Evolutionary conservation across 2,797 vertebrate genomes (phyloP).

Genomic region (Myripristis jacobus): DNA sequence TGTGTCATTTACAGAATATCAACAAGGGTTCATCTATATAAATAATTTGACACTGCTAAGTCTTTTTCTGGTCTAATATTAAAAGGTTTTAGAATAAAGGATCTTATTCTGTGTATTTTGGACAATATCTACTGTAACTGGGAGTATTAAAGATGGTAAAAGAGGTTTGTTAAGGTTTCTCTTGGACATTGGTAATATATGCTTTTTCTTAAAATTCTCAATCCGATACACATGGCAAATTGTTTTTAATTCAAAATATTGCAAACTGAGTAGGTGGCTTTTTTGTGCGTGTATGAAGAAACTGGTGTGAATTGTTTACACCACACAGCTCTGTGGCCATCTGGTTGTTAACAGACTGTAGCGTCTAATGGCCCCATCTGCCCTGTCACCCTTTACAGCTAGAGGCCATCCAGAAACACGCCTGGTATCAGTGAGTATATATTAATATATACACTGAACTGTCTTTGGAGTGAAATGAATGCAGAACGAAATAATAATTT

Average conservation of each 20-base stretch:
- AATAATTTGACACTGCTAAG: too few relatives aligned
- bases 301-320: slow-evolving; percentile 49
- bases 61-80: too few relatives aligned
- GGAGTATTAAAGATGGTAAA: not conserved
- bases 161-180: not conserved
- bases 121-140: too few relatives aligned
- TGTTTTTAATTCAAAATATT: slow-evolving; percentile 23
- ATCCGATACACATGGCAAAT: not conserved
- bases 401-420: slow-evolving; percentile 94
- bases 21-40: too few relatives aligned
- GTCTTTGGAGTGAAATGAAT: not conserved
- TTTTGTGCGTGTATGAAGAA: slow-evolving; percentile 20
- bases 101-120: too few relatives aligned
- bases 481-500: not conserved
- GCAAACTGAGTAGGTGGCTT: slow-evolving; percentile 25
- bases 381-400: slow-evolving; percentile 82
- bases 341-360: slow-evolving; percentile 72
- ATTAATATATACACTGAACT: not conserved
- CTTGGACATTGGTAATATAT: not conserved
- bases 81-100: too few relatives aligned
- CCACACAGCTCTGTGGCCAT: slow-evolving; percentile 65
- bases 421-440: slow-evolving; percentile 94
- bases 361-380: slow-evolving; percentile 76
- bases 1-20: too few relatives aligned
- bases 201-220: not conserved